Percentiles rank a stretch among this genome's conserved stretches.
Conservation (phyloP, 1,140 invertebrate genomes). For the Archivesica marissinica region DNA sequence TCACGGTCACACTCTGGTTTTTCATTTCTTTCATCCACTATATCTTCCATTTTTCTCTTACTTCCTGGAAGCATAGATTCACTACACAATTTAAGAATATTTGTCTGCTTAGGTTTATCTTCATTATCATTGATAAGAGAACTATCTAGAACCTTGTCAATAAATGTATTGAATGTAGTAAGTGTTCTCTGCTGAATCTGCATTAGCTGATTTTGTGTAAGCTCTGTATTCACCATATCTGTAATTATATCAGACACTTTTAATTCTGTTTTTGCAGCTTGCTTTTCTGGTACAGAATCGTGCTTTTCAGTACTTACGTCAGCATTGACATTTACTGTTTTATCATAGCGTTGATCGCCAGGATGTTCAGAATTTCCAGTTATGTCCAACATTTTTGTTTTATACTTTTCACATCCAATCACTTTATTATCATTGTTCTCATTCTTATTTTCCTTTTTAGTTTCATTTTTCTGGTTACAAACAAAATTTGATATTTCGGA, state of each 20-base stretch:
- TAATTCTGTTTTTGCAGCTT: constrained; percentile 2
- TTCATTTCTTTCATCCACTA: background rate
- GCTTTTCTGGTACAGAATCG: background rate
- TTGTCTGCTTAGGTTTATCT: constrained; percentile 27
- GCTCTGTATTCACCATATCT: constrained; percentile 33
- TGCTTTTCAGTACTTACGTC: constrained; percentile 28
- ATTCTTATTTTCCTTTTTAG: background rate
- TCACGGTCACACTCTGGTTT: constrained; percentile 30
- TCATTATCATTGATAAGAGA: constrained; percentile 58
- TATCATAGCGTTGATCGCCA: background rate
- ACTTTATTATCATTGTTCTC: constrained; percentile 13
- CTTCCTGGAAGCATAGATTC: constrained; percentile 3
- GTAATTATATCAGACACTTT: constrained; percentile 32
- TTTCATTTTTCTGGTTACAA: background rate
- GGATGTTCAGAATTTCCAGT: background rate
- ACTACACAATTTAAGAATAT: constrained; percentile 47
- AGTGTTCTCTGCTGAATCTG: constrained; percentile 53
- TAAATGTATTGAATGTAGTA: constrained; percentile 73
- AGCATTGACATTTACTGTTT: background rate
- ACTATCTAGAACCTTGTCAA: constrained; percentile 76
- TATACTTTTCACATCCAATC: constrained; percentile 3
- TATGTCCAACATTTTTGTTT: background rate
- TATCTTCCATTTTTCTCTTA: background rate
- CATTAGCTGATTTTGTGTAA: constrained; percentile 19
- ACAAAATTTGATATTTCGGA: background rate